Base-by-base conservation (phyloP, 1,140 invertebrate genomes). In the Psix sp. region DNA sequence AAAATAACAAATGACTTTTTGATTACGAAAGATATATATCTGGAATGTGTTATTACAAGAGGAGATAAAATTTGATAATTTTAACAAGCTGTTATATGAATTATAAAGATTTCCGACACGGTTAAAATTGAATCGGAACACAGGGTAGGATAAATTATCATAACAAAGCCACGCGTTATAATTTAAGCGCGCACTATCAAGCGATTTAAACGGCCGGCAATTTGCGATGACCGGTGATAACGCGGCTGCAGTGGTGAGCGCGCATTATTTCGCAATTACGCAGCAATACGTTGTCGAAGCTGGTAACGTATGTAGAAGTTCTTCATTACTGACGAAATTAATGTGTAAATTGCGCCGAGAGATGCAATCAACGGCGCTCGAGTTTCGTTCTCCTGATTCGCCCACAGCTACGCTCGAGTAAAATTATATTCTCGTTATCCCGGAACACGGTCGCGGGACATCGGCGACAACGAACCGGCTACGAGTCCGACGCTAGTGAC, bases 371-470 rank as follows among this genome's bases (percentile, higher is more conserved):
- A 16, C 39, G 43, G 11, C 33, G 33, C 35, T 60, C 35, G 35
- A 33, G 39, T 52, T 65, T 65, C 52, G 40, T 72, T 59, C 40
- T 38, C 35, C 40, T 10, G 36, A 62, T 54, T 60, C 49, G 57
- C 43, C 45, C 31, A n/a, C 16, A 43, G 59, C 29, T 48, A 51
- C 14, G 13, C 7, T 2, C 26, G 26, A 29, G 26, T 54, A 15
- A 40, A 72, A 72, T 72, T 63, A 63, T 51, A 63, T 51, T 72
- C 67, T 63, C 52, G 51, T 72, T 57, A 54, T 17, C 59, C 54
- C 42, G 59, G 59, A 62, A 29, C 26, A 49, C 24, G 35, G 13
- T 65, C 15, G 38, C 43, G 17, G 45, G 51, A 63, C 45, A 46
- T 52, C 33, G 14, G 13, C 29, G 46, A 24, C 45, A 20, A 35